Percentiles rank a stretch among this genome's conserved stretches.
phyloP scores from a whole-genome alignment of 2,888 invertebrate species.

The Heliothis peltigera region DNA sequence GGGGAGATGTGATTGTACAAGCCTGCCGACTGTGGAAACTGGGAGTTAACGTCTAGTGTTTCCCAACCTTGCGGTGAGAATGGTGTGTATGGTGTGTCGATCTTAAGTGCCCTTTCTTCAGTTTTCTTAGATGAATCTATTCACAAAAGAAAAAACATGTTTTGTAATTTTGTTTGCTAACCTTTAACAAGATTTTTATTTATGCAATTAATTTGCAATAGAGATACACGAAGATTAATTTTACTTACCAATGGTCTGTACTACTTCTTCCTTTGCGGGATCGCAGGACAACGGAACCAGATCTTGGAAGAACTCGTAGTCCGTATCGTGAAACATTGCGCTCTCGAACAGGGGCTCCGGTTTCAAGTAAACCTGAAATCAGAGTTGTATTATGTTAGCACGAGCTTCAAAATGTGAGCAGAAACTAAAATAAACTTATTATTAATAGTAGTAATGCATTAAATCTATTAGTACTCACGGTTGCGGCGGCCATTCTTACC shows the following conservation, averaged over 20 bases:
- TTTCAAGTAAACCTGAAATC: slow-evolving; percentile 86
- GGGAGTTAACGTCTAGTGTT: slow-evolving; percentile 79
- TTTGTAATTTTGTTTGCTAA: too few relatives aligned
- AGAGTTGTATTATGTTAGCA: slow-evolving; percentile 71
- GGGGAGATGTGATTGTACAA: slow-evolving; percentile 76
- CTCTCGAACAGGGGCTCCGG: slow-evolving; percentile 82
- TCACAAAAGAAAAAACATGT: not conserved
- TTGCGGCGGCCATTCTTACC: slow-evolving; percentile 77
- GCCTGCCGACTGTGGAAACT: slow-evolving; percentile 74
- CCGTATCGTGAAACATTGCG: slow-evolving; percentile 86
- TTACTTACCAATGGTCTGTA: slow-evolving; percentile 86
- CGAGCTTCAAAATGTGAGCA: slow-evolving; percentile 55
- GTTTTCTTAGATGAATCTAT: slow-evolving; percentile 78
- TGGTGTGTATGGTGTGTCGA: slow-evolving; percentile 84
- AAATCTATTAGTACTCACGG: slow-evolving; percentile 80
- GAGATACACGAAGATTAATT: not conserved
- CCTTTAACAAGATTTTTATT: not conserved
- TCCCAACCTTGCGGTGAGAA: slow-evolving; percentile 86
- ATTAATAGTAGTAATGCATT: slow-evolving; percentile 68
- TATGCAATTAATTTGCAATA: not conserved
- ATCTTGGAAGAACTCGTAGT: slow-evolving; percentile 93
- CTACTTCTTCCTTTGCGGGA: slow-evolving; percentile 86
- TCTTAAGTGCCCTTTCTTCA: slow-evolving; percentile 82
- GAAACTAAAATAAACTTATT: slow-evolving; percentile 75
- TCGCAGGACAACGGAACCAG: slow-evolving; percentile 91